Conservation (phyloP, 2,113 vertebrate species). For the Montifringilla adamsi region DNA sequence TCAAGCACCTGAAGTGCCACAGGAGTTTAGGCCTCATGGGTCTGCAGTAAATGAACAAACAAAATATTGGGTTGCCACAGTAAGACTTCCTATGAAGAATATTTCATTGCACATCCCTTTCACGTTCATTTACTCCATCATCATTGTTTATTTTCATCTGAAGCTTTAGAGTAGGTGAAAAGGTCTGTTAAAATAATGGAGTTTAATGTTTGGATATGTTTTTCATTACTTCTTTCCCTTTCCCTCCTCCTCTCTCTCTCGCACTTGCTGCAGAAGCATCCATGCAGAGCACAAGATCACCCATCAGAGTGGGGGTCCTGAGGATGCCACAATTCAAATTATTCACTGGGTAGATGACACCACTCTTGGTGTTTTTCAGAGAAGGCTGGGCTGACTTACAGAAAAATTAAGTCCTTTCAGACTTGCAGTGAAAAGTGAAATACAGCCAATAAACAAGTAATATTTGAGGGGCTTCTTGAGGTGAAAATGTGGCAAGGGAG, state of each 20-base stretch:
- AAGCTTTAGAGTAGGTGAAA: not conserved
- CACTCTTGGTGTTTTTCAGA: not conserved
- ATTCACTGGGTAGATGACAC: not conserved
- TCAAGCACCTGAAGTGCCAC: not conserved
- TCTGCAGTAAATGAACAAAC: not conserved
- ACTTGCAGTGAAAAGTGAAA: not conserved
- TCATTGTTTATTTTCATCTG: not conserved
- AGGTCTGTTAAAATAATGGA: not conserved
- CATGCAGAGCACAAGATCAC: not conserved
- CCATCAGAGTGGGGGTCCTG: not conserved
- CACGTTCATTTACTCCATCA: accelerated
- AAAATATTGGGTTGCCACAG: not conserved
- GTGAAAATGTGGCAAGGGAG: not conserved
- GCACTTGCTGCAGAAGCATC: not conserved
- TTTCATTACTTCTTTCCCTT: not conserved
- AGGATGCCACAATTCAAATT: not conserved
- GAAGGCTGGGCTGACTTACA: not conserved
- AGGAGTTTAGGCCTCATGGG: not conserved
- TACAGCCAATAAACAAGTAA: not conserved
- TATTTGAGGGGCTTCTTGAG: not conserved
- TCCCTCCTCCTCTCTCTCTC: accelerated
- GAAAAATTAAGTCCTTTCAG: not conserved
- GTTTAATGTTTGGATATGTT: not conserved
- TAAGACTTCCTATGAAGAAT: not conserved
- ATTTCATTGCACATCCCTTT: not conserved